Evolutionary conservation across 2,113 vertebrate species (phyloP), one percentile per base, ranked within the genome.

Genomic region (Campylorhamphus procurvoides): DNA sequence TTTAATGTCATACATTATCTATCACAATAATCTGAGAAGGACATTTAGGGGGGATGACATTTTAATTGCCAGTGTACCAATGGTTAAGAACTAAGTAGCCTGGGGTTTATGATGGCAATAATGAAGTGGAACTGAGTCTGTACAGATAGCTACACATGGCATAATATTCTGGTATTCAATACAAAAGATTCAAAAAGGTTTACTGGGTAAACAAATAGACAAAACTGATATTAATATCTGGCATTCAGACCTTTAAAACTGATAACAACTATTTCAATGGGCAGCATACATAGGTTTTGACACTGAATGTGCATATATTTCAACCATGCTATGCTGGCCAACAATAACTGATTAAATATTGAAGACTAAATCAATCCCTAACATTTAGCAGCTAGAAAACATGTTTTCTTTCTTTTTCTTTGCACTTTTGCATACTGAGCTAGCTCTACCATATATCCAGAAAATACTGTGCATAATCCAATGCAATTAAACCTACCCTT

Each of bases 391-490:
- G n/a, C 24, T 72, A 79, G n/a, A 75, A 94, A 92, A 84, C 11
- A 27, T 1, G 6, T 56, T 64, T 68, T 10, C 16, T 76, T 87
- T 62, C 22, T 40, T 84, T 47, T 89, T 87, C 59, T 66, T 46
- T 28, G 49, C 5, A 44, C 18, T 90, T 94, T 39, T 86, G n/a
- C 44, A 20, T 69, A 59, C 39, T 52, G 53, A 95, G 55, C 19
- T 46, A 87, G 50, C 31, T 84, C 39, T 84, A n/a, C 28, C 20
- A 35, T 23, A 72, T 55, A 93, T 72, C 22, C 53, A 75, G 73
- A 87, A 96, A 91, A 68, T 25, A 56, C 22, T 84, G 40, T 92
- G 62, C 84, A 81, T 82, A 92, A 92, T 94, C 49, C 49, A 75
- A 18, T 73, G 53, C 39, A 94, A 94, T 87, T 91, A 81, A 91